phyloP scores from a whole-genome alignment of 2,888 invertebrate genomes.

The Athalia rosae region DNA sequence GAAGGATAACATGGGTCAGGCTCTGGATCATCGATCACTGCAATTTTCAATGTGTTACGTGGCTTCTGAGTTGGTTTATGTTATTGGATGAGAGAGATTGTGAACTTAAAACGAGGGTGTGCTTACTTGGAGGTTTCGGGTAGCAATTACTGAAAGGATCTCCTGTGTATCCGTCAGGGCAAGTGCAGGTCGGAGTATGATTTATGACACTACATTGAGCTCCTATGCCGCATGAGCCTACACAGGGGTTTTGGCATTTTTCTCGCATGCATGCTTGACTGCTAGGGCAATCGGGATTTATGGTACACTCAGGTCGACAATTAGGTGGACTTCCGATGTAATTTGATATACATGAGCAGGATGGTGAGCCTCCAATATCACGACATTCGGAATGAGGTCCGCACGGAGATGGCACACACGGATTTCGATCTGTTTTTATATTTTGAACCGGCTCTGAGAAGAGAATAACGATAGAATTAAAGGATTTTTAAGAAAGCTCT shows the following conservation, averaged over 20 bases:
- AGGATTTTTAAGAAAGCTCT: neutral
- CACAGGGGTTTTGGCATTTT: constrained; percentile 84
- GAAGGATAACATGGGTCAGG: constrained; percentile 84
- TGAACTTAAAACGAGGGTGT: constrained; percentile 12
- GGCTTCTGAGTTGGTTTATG: constrained; percentile 59
- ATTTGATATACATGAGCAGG: constrained; percentile 80
- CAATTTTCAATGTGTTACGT: constrained; percentile 62
- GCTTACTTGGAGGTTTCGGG: constrained; percentile 61
- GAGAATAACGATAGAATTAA: constrained; percentile 22
- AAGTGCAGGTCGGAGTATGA: constrained; percentile 83
- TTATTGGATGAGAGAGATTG: constrained; percentile 61
- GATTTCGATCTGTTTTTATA: constrained; percentile 72
- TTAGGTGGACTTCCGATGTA: constrained; percentile 84
- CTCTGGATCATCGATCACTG: constrained; percentile 72
- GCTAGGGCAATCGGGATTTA: constrained; percentile 83
- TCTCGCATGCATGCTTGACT: constrained; percentile 84
- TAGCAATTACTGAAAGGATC: constrained; percentile 76
- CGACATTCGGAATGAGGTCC: constrained; percentile 83
- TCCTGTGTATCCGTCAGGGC: constrained; percentile 77
- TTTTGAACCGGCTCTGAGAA: constrained; percentile 58
- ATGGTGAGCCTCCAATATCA: constrained; percentile 77
- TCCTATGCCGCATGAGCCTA: constrained; percentile 82
- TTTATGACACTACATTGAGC: constrained; percentile 81
- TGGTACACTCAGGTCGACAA: constrained; percentile 84
- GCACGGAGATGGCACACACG: constrained; percentile 80